Conservation (phyloP, 2,113 vertebrate species). For the Garra rufa region DNA sequence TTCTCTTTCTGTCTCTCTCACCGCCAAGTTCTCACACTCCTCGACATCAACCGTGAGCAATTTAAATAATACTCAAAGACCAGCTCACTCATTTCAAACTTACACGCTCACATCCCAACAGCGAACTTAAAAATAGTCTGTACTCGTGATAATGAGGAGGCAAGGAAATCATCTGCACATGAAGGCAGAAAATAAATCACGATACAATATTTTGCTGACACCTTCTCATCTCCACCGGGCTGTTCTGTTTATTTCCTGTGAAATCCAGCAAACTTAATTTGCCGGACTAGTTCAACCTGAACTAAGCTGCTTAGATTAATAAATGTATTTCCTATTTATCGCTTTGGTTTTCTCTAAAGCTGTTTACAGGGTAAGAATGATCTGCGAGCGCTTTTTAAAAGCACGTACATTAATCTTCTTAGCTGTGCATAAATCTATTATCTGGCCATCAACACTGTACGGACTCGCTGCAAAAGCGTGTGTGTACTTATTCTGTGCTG, state of each 20-base stretch:
- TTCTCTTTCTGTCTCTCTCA: constrained; percentile 1
- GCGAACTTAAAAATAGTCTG: constrained; percentile 30
- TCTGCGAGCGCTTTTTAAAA: constrained; percentile 69
- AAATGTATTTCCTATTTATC: constrained; percentile 81
- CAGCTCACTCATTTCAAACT: not conserved
- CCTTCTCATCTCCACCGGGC: constrained; percentile 43
- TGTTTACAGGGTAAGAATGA: constrained; percentile 77
- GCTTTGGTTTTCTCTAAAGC: constrained; percentile 79
- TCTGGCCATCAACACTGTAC: constrained; percentile 71
- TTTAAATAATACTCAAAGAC: constrained; percentile 37
- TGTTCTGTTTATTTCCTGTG: constrained; percentile 74
- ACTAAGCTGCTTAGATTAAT: constrained; percentile 83
- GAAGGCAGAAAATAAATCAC: constrained; percentile 48
- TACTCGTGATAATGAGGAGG: constrained; percentile 54
- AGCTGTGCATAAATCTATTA: constrained; percentile 77
- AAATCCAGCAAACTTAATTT: constrained; percentile 82
- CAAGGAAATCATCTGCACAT: constrained; percentile 45
- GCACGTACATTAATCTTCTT: constrained; percentile 76
- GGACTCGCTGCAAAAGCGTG: constrained; percentile 48
- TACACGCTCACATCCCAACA: not conserved
- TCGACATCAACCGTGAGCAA: not conserved
- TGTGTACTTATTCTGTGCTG: constrained; percentile 36
- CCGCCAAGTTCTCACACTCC: not conserved
- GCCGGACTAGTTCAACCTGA: constrained; percentile 78
- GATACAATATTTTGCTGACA: constrained; percentile 52